These are phyloP conservation scores for Limnephilus rhombicus DNA, from an alignment of 2,888 invertebrate species.

Conservation along the genomic window DNA sequence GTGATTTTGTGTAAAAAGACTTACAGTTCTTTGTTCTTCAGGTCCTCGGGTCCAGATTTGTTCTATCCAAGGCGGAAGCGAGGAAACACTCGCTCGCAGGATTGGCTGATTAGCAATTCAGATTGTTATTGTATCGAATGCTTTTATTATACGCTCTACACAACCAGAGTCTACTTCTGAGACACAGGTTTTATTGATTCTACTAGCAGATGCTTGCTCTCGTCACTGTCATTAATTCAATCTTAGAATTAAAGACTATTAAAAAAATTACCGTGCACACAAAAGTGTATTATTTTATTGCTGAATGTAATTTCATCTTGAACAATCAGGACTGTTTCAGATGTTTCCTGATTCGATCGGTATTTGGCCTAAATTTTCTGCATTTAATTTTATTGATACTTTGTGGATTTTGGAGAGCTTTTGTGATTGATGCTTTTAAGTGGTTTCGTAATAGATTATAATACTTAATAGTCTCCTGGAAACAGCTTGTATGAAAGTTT, in stretches of 20 bases:
- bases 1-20: not conserved
- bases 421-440: too few relatives aligned
- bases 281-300: not conserved
- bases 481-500: too few relatives aligned
- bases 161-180: slow-evolving; percentile 41
- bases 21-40: not conserved
- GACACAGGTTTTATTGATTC: slow-evolving; percentile 40
- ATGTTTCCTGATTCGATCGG: not conserved
- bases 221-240: not conserved
- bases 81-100: slow-evolving; percentile 5
- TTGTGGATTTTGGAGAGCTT: too few relatives aligned
- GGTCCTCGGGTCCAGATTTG: slow-evolving; percentile 5
- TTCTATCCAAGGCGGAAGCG: slow-evolving; percentile 48
- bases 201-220: not conserved
- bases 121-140: slow-evolving; percentile 57
- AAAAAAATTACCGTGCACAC: not conserved
- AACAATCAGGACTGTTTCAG: not conserved
- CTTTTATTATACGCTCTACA: slow-evolving; percentile 37
- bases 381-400: not conserved
- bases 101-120: slow-evolving; percentile 60
- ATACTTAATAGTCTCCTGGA: too few relatives aligned
- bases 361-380: not conserved
- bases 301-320: not conserved
- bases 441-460: too few relatives aligned
- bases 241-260: not conserved